Conservation (phyloP, 2,888 invertebrate species). For the Syritta pipiens region DNA sequence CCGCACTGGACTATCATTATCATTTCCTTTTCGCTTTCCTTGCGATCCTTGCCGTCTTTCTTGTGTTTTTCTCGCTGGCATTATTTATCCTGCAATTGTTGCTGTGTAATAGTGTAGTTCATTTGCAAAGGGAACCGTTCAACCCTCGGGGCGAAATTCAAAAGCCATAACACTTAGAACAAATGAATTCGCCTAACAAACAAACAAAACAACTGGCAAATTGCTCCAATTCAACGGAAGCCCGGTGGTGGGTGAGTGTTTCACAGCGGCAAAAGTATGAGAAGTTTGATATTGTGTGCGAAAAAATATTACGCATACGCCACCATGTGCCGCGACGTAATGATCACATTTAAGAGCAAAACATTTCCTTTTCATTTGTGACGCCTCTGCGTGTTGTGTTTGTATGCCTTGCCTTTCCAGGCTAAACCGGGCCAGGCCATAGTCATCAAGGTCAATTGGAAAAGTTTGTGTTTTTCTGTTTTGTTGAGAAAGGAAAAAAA, state of each 20-base stretch:
- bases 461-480: constrained; percentile 55
- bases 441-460: constrained; percentile 65
- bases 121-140: background rate
- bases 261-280: background rate
- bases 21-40: constrained; percentile 1
- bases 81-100: constrained; percentile 24
- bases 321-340: constrained; percentile 31
- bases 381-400: background rate
- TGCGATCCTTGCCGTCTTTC: background rate
- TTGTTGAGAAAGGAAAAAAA: background rate
- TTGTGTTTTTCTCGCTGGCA: background rate
- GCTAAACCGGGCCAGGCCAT: background rate
- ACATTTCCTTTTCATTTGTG: constrained; percentile 29
- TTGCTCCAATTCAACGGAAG: constrained; percentile 13
- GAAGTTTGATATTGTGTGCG: constrained; percentile 26
- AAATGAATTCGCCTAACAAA: constrained; percentile 33
- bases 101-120: constrained; percentile 14
- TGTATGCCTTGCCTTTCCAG: background rate
- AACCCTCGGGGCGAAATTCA: constrained; percentile 10
- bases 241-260: background rate
- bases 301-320: constrained; percentile 55
- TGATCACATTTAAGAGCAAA: constrained; percentile 27
- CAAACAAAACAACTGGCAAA: constrained; percentile 11
- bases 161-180: constrained; percentile 35
- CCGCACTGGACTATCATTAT: constrained; percentile 27